phyloP scores from a whole-genome alignment of 2,888 invertebrate genomes.

The Agriotes lineatus region DNA sequence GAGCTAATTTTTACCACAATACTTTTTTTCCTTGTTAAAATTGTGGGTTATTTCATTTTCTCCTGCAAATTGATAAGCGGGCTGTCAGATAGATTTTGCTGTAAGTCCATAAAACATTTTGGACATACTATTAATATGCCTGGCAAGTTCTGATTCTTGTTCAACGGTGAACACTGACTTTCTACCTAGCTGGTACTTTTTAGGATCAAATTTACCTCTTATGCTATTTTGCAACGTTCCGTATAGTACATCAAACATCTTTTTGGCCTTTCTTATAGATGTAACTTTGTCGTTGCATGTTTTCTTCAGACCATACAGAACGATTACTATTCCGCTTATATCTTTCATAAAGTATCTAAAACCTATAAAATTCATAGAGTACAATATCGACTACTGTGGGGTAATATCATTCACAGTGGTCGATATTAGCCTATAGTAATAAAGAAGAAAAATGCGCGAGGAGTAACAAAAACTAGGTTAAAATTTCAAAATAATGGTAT shows the following conservation, averaged over 20 bases:
- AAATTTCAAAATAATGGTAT: background rate
- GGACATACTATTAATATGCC: slow-evolving; percentile 3
- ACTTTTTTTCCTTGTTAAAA: slow-evolving; percentile 5
- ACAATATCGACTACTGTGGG: background rate
- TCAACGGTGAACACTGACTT: slow-evolving; percentile 33
- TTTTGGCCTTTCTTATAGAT: background rate
- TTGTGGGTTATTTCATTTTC: slow-evolving; percentile 12
- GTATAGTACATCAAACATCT: slow-evolving; percentile 36
- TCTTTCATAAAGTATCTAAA: background rate
- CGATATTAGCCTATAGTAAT: background rate
- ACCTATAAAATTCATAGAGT: background rate
- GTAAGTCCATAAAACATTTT: slow-evolving; percentile 40
- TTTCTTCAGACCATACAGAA: slow-evolving; percentile 6
- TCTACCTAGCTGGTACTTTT: slow-evolving; percentile 40
- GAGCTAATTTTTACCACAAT: slow-evolving; percentile 9
- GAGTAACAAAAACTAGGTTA: background rate
- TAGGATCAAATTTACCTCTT: slow-evolving; percentile 32
- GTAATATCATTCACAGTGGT: background rate
- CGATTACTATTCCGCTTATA: background rate
- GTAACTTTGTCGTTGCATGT: background rate
- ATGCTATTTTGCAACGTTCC: slow-evolving; percentile 40
- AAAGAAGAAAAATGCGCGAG: background rate
- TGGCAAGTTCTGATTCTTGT: slow-evolving; percentile 32
- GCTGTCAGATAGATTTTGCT: background rate
- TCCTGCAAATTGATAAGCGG: slow-evolving; percentile 13